These are phyloP conservation scores for Magallana nippona DNA, from an alignment of 2,888 invertebrate species.

Conservation along the genomic window DNA sequence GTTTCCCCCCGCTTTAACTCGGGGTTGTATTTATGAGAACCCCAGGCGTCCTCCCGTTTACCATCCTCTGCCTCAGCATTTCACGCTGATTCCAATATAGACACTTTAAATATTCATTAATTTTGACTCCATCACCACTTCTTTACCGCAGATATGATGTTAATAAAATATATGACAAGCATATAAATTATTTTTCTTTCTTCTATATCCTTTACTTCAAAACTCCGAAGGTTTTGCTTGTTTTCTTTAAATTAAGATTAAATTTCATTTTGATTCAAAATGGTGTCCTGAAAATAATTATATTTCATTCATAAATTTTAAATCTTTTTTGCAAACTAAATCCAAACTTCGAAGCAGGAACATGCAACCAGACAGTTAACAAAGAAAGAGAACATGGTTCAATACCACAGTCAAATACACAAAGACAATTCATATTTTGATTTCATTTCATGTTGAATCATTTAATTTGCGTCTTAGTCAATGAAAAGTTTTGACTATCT, in stretches of 20 bases:
- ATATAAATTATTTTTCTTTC: conserved; percentile 3
- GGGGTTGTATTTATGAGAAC: conserved; percentile 38
- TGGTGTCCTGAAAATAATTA: not conserved
- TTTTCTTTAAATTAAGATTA: not conserved
- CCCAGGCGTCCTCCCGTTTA: not conserved
- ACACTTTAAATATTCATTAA: conserved; percentile 38
- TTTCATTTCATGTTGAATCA: no score
- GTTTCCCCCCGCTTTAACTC: conserved; percentile 20
- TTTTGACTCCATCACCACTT: conserved; percentile 5
- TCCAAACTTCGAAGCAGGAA: no score
- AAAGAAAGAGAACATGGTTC: no score
- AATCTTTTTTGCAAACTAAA: no score
- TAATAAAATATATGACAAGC: conserved; percentile 21
- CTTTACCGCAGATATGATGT: not conserved
- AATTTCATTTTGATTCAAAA: not conserved
- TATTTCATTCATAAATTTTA: no score
- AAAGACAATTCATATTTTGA: no score
- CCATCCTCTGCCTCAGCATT: conserved; percentile 12
- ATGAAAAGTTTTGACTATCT: no score
- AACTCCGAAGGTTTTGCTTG: not conserved
- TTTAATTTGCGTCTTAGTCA: no score
- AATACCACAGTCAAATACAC: no score
- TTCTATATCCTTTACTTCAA: not conserved
- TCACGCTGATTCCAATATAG: conserved; percentile 36
- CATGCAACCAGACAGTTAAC: no score